Evolutionary conservation across 2,113 vertebrate genomes (phyloP).

Genomic region (Glareola pratincola): DNA sequence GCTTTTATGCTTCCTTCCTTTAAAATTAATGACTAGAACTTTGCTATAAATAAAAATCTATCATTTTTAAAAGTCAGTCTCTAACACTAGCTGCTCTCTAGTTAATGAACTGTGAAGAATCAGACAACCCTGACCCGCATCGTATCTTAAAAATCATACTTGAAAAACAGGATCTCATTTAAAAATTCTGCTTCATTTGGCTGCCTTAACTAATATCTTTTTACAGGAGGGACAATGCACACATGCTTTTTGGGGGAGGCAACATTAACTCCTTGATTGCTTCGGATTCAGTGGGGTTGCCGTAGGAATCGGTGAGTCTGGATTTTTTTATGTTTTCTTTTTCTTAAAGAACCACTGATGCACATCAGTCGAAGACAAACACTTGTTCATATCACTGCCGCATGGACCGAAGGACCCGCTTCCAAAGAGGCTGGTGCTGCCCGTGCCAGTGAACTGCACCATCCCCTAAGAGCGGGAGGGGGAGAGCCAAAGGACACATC

Average conservation of each 20-base stretch:
- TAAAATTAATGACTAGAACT: constrained; percentile 73
- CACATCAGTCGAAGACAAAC: not conserved
- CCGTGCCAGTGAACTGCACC: rapidly evolving
- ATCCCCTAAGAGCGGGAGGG: not conserved
- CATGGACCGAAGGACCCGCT: rapidly evolving
- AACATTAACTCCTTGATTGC: not conserved
- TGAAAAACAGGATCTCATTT: constrained; percentile 11
- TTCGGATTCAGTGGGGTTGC: not conserved
- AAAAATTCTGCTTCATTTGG: constrained; percentile 50
- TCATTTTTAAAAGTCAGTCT: constrained; percentile 73
- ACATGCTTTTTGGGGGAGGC: not conserved
- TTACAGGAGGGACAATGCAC: not conserved
- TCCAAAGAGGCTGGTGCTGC: not conserved
- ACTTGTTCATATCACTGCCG: not conserved
- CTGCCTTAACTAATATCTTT: not conserved
- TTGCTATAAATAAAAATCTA: constrained; percentile 76
- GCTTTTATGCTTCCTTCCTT: constrained; percentile 70
- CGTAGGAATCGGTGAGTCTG: not conserved
- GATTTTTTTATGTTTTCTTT: not conserved
- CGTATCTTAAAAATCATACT: constrained; percentile 3
- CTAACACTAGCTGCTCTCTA: constrained; percentile 63
- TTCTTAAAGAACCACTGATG: not conserved
- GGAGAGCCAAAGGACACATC: not conserved
- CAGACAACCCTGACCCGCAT: constrained; percentile 55
- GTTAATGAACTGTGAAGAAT: constrained; percentile 74